Evolutionary conservation across 2,888 invertebrate genomes (phyloP), one percentile per base, ranked within the genome.

Genomic region (Drosophila atripex): DNA sequence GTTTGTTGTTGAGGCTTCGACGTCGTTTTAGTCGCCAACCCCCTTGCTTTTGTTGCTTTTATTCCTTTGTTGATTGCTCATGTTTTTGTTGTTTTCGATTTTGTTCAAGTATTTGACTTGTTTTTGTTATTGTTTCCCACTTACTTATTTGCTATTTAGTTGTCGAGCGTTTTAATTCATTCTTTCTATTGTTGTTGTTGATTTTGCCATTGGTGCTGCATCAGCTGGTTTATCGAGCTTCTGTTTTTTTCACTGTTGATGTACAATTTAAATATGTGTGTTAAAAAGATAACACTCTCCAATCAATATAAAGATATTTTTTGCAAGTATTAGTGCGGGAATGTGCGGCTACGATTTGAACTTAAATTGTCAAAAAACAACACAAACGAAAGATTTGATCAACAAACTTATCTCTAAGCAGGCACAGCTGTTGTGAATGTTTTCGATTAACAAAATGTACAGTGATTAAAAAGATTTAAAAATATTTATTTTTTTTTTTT

Each of bases 201-300:
- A 66, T 63, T 49, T 50, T 68, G 35, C 55, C 59, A 35, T 53
- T 57, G 38, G 52, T 55, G 49, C 25, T 68, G 57, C 51, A 55
- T 70, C 47, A 64, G 47, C 49, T 60, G 73, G 59, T 66, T 68
- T 75, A 79, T 73, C 74, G 78, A 74, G 71, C 80, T 83, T 83
- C 72, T 79, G 86, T 49, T 68, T 76, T 71, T 76, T 71, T 53
- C 30, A 49, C 56, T 76, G 52, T 64, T 71, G 79, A 74, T 77
- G 74, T 70, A 63, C 35, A 74, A 18, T 79, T 85, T 71, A 60
- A 77, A 77, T 4, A 50, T 35, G 35, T 38, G 50, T 77, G 65
- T 79, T 72, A 23, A 68, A 41, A 65, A 82, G 79, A 82, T 79
- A 83, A 69, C 61, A 50, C 47, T 30, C 30, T 14, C 3, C 41